phyloP scores from a whole-genome alignment of 2,113 vertebrate genomes.

The Eulemur rufifrons region DNA sequence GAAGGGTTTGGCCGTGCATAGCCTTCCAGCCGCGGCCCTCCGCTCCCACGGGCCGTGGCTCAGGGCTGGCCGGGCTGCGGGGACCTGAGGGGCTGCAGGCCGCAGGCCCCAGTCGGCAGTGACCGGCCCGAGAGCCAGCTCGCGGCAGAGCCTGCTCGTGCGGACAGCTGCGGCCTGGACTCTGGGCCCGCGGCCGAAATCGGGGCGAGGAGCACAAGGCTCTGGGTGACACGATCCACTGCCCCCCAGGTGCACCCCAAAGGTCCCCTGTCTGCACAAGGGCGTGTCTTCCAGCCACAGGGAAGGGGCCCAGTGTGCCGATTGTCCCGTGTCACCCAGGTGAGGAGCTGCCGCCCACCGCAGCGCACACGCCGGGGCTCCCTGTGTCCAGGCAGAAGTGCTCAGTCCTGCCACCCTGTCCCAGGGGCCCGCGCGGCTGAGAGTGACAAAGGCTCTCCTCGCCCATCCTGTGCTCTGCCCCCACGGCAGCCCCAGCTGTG shows the following conservation, averaged over 20 bases:
- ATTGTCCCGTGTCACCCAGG: background rate
- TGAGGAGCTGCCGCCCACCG: rapidly evolving
- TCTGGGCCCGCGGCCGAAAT: too few species aligned
- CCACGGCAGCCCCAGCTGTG: background rate
- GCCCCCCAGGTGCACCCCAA: rapidly evolving
- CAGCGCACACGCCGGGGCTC: rapidly evolving
- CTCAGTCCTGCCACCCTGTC: rapidly evolving
- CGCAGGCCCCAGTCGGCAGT: rapidly evolving
- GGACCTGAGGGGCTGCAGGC: background rate
- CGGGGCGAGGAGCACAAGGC: rapidly evolving
- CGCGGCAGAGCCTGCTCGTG: rapidly evolving
- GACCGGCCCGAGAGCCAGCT: rapidly evolving
- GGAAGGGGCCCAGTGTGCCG: rapidly evolving
- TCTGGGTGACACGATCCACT: rapidly evolving
- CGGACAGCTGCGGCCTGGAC: background rate
- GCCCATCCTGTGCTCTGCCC: rapidly evolving
- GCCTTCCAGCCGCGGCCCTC: background rate
- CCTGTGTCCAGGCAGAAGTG: rapidly evolving
- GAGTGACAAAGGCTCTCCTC: rapidly evolving
- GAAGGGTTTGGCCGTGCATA: background rate
- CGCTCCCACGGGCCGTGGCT: rapidly evolving
- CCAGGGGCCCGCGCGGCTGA: rapidly evolving
- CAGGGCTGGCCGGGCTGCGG: background rate
- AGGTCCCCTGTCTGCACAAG: rapidly evolving
- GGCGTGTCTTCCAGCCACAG: rapidly evolving